Evolutionary conservation across 1,140 invertebrate species (phyloP), one percentile per base, ranked within the genome.

Genomic region (Centruroides sculpturatus): DNA sequence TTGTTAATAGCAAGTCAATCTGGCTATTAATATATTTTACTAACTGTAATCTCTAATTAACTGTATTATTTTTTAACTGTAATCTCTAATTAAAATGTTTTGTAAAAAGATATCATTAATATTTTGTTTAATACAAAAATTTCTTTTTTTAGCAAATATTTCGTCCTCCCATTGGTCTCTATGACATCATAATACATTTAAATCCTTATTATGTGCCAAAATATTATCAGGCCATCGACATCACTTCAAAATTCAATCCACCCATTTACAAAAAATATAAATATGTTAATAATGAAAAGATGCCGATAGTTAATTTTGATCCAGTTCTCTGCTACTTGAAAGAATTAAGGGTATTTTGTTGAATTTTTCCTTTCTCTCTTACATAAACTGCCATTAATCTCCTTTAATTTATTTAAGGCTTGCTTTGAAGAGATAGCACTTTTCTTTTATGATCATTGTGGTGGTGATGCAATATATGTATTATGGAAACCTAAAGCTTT

Each of bases 361-460:
- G 3, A 35, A 13, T 35, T 48, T 46, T 23, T 35, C 34, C 35
- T 34, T 35, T 55, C 35, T 55, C 35, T 23, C 23, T 23, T 23
- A 23, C 23, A 23, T 23, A 23, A 23, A 23, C 23, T 23, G 23
- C 9, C 10, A n/a, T 13, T 53, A 34, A 47, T 47, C 4, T 57
- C n/a, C 3, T 35, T 13, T 60, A n/a, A 58, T 60, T 56, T 57
- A 52, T 80, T 79, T 49, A 67, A 90, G 86, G 76, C 77, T 57
- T 79, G 80, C 57, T 95, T 87, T 72, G 79, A 78, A 5, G 81
- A 91, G 46, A 83, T 83, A 68, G 89, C 87, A 2, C 70, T 91
- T 41, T 95, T 96, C 72, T 93, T 96, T 71, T 82, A 92, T 71
- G 87, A 96, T 73, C 75, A 77, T 0, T 90, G 85, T 76, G 91